Conservation (phyloP, 2,113 vertebrate species). For the Pachyramphus minor region DNA sequence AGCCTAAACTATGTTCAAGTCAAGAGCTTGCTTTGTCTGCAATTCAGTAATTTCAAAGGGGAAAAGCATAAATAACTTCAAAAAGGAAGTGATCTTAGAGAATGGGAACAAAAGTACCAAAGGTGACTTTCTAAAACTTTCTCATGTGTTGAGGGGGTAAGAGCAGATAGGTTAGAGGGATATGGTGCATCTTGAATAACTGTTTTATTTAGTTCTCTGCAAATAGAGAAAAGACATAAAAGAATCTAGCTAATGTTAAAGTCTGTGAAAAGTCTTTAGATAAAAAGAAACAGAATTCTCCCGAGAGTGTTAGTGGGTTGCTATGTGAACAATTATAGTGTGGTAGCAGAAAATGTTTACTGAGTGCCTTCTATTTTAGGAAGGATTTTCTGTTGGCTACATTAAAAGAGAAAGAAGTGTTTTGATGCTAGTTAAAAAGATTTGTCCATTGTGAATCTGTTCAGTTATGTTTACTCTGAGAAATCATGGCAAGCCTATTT, state of each 20-base stretch:
- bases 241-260: constrained; percentile 35
- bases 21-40: constrained; percentile 42
- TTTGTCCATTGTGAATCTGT: background rate
- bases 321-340: constrained; percentile 54
- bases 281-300: constrained; percentile 56
- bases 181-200: constrained; percentile 25
- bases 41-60: constrained; percentile 10
- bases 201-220: constrained; percentile 45
- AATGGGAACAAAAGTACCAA: constrained; percentile 53
- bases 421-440: constrained; percentile 34
- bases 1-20: background rate
- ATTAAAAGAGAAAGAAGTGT: constrained; percentile 30
- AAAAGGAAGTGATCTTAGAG: constrained; percentile 20
- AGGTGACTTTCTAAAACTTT: constrained; percentile 26
- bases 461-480: background rate
- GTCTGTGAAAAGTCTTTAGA: constrained; percentile 39
- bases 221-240: constrained; percentile 44
- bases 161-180: constrained; percentile 32
- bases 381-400: constrained; percentile 18
- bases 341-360: constrained; percentile 27
- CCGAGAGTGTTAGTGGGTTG: constrained; percentile 33
- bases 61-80: constrained; percentile 18
- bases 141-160: constrained; percentile 36
- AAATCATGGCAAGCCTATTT: background rate
- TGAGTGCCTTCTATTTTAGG: background rate